phyloP scores from a whole-genome alignment of 2,797 vertebrate species.

The Hydrocynus forskahlii region DNA sequence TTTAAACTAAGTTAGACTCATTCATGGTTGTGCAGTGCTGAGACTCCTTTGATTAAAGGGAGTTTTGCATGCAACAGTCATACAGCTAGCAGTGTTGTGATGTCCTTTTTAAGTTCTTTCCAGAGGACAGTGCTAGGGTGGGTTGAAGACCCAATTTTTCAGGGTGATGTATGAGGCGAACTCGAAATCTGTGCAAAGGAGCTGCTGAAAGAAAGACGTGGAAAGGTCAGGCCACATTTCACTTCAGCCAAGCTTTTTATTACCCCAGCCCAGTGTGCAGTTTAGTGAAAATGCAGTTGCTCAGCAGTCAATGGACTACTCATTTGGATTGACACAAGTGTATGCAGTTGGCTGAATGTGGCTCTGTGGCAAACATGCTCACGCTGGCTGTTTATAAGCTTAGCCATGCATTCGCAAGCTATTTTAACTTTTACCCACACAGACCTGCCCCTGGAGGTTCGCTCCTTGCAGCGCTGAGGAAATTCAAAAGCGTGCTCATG shows the following conservation, averaged over 20 bases:
- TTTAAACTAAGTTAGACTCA: background rate
- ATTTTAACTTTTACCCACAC: constrained; percentile 72
- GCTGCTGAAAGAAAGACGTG: constrained; percentile 75
- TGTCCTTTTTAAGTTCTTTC: constrained; percentile 75
- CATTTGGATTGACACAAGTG: constrained; percentile 69
- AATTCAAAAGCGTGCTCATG: constrained; percentile 44
- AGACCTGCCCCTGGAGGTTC: constrained; percentile 41
- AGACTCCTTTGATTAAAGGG: constrained; percentile 27
- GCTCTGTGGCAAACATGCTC: constrained; percentile 71
- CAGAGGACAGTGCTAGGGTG: constrained; percentile 65
- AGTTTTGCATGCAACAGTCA: constrained; percentile 62
- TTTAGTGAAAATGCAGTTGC: constrained; percentile 71
- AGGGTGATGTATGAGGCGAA: constrained; percentile 73
- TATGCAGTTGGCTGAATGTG: constrained; percentile 72
- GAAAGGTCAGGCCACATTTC: constrained; percentile 79
- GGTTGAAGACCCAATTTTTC: constrained; percentile 77
- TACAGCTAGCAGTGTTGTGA: constrained; percentile 68
- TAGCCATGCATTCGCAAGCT: constrained; percentile 70
- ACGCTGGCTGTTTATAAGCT: constrained; percentile 71
- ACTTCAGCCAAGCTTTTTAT: constrained; percentile 72
- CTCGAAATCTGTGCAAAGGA: constrained; percentile 74
- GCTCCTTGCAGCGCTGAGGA: constrained; percentile 23
- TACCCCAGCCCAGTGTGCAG: constrained; percentile 69
- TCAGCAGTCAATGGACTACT: constrained; percentile 73
- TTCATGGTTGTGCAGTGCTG: background rate